phyloP scores from a whole-genome alignment of 2,888 invertebrate genomes.

The Scaptomyza caliginosa region DNA sequence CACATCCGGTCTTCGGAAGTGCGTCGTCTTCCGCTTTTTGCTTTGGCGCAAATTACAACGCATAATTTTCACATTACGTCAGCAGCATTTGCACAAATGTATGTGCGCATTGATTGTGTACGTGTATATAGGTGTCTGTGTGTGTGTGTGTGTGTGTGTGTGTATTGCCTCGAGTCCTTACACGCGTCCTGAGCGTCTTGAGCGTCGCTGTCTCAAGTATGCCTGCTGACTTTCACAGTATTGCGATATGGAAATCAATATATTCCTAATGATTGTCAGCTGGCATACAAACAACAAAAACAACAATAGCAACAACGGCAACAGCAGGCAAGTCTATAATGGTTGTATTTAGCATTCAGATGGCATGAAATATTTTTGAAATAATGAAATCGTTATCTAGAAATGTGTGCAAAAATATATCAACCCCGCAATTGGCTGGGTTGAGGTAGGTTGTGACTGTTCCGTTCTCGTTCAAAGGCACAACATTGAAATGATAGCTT shows the following conservation, averaged over 20 bases:
- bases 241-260: conserved; percentile 75
- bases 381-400: conserved; percentile 48
- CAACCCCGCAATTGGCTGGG: not conserved
- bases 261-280: conserved; percentile 75
- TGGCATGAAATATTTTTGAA: conserved; percentile 39
- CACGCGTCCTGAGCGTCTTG: not conserved
- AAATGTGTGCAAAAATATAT: conserved; percentile 1
- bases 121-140: conserved; percentile 5
- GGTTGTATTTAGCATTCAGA: conserved; percentile 26
- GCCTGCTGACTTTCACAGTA: conserved; percentile 50
- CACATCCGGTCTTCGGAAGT: conserved; percentile 58
- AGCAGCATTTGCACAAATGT: conserved; percentile 36
- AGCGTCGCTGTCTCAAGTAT: conserved; percentile 4
- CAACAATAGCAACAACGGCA: too few species aligned
- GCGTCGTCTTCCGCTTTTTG: conserved; percentile 74
- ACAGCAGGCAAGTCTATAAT: not conserved
- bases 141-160: conserved; percentile 9
- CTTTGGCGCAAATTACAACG: conserved; percentile 75
- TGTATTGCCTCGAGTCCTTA: conserved; percentile 30
- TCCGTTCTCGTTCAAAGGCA: too few species aligned
- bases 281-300: conserved; percentile 24
- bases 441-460: not conserved
- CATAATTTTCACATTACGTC: conserved; percentile 81
- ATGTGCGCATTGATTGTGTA: not conserved
- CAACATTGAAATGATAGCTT: too few species aligned